Percentiles rank a stretch among this genome's conserved stretches.
These are phyloP conservation scores for Malurus melanocephalus DNA, from an alignment of 2,113 vertebrate species.

Conservation along the genomic window DNA sequence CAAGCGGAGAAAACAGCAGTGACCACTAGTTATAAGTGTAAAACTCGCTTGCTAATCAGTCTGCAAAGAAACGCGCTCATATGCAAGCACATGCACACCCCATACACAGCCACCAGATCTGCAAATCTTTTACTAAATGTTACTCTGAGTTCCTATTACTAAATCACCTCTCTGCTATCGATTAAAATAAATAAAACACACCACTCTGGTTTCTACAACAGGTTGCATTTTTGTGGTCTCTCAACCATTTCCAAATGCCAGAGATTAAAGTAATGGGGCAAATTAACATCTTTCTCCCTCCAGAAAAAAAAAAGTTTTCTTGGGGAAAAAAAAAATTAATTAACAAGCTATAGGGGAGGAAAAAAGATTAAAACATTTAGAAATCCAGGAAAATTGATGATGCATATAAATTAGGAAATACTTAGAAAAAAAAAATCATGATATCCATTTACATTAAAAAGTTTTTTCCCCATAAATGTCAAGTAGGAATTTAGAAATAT, in stretches of 20 bases:
- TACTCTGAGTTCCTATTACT: constrained; percentile 5
- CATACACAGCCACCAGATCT: neutral
- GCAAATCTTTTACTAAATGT: constrained; percentile 11
- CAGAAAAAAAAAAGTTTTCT: constrained; percentile 36
- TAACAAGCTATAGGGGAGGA: neutral
- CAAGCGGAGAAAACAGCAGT: constrained; percentile 13
- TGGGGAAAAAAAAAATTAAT: constrained; percentile 15
- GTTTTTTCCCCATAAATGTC: constrained; percentile 62
- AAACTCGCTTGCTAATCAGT: constrained; percentile 44
- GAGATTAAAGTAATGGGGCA: constrained; percentile 57
- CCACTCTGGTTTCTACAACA: constrained; percentile 55
- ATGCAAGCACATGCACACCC: constrained; percentile 23
- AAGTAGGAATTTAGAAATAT: constrained; percentile 65
- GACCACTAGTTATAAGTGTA: neutral
- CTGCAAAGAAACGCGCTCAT: neutral
- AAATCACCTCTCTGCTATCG: constrained; percentile 51
- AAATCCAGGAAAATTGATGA: constrained; percentile 29
- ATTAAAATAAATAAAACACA: constrained; percentile 47
- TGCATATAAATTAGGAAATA: constrained; percentile 32
- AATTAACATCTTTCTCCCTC: constrained; percentile 32
- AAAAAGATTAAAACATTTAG: neutral
- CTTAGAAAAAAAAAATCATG: neutral
- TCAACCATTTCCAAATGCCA: constrained; percentile 64
- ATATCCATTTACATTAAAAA: constrained; percentile 62
- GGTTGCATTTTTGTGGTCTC: constrained; percentile 69